Conservation (phyloP, 2,113 vertebrate genomes). For the Kryptolebias marmoratus region DNA sequence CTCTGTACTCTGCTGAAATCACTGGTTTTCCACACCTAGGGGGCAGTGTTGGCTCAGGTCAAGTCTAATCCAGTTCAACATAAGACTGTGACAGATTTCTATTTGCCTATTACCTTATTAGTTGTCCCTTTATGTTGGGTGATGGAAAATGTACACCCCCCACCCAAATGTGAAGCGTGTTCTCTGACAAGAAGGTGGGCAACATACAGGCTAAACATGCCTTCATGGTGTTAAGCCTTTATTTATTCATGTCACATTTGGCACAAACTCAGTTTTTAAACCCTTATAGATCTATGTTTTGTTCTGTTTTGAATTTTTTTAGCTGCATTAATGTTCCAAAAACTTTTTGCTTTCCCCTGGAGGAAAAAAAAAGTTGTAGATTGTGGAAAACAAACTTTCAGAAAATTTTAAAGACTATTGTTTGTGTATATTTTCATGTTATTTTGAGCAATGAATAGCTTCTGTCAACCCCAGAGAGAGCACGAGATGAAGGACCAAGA, state of each 20-base stretch:
- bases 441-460: neutral
- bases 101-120: constrained; percentile 18
- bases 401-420: constrained; percentile 21
- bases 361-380: neutral
- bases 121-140: neutral
- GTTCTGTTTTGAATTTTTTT: neutral
- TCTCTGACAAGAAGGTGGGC: neutral
- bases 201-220: neutral
- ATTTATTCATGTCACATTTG: neutral
- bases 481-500: constrained; percentile 55
- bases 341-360: neutral
- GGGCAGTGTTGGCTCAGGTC: constrained; percentile 73
- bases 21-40: constrained; percentile 55
- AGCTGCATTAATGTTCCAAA: neutral
- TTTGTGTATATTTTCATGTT: neutral
- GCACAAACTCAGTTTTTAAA: neutral
- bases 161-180: constrained; percentile 14
- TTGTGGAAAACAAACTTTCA: constrained; percentile 7
- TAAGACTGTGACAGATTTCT: constrained; percentile 39
- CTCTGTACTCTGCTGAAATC: too few species aligned
- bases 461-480: constrained; percentile 30
- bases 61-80: constrained; percentile 19
- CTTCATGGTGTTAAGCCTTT: neutral
- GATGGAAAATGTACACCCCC: constrained; percentile 8
- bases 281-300: neutral